Conservation (phyloP, 1,140 invertebrate genomes). For the Diprion similis region DNA sequence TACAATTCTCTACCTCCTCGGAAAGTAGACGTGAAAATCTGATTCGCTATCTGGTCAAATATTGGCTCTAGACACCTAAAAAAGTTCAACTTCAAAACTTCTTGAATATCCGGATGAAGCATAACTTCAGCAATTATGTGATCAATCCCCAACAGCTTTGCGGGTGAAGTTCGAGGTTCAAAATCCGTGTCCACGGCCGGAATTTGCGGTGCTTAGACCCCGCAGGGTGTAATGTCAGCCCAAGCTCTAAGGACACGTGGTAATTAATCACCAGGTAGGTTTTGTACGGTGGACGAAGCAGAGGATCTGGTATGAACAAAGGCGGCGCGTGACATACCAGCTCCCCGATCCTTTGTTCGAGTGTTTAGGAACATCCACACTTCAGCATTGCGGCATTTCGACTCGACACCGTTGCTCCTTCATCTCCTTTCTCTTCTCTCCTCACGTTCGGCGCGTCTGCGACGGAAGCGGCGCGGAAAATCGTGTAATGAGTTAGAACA, state of each 20-base stretch:
- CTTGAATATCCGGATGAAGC: too few species aligned
- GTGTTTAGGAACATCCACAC: background rate
- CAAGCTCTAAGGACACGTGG: background rate
- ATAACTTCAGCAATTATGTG: too few species aligned
- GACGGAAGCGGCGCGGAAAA: constrained; percentile 44
- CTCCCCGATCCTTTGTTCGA: background rate
- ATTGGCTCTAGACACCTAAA: background rate
- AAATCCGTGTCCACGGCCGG: too few species aligned
- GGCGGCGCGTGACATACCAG: background rate
- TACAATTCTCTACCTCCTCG: too few species aligned
- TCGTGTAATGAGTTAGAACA: constrained; percentile 56
- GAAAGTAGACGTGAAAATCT: background rate
- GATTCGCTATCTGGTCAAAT: background rate
- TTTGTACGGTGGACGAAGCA: too few species aligned
- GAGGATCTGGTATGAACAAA: background rate
- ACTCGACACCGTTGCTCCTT: background rate
- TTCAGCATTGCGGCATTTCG: background rate
- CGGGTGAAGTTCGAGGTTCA: too few species aligned
- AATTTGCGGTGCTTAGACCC: too few species aligned
- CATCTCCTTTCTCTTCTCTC: background rate
- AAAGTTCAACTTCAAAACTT: too few species aligned
- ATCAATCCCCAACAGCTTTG: too few species aligned
- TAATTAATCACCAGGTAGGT: background rate
- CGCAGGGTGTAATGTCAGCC: too few species aligned
- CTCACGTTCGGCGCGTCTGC: background rate